phyloP scores from a whole-genome alignment of 2,888 invertebrate species.

The Limnephilus rhombicus region DNA sequence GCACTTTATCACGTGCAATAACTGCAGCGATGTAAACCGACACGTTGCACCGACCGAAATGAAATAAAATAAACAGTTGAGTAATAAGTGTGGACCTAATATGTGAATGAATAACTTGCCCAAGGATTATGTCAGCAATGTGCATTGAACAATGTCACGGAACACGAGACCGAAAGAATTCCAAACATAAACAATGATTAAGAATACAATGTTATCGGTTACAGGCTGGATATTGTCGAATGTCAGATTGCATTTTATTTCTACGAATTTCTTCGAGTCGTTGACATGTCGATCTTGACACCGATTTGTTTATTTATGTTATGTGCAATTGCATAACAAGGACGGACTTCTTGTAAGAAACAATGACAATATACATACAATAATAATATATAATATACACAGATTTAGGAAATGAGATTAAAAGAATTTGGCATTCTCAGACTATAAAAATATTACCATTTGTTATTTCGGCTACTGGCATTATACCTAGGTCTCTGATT shows the following conservation, averaged over 20 bases:
- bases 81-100: background rate
- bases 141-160: background rate
- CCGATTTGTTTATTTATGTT: background rate
- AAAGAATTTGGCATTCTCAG: too few species aligned
- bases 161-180: background rate
- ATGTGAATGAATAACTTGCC: background rate
- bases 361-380: too few species aligned
- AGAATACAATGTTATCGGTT: background rate
- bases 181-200: background rate
- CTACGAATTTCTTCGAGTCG: background rate
- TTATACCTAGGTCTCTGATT: too few species aligned
- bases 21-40: too few species aligned
- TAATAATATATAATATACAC: too few species aligned
- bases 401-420: too few species aligned
- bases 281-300: background rate
- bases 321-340: background rate
- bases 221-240: background rate
- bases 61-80: background rate
- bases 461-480: too few species aligned
- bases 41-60: background rate
- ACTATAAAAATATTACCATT: too few species aligned
- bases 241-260: background rate
- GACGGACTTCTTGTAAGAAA: too few species aligned
- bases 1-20: too few species aligned
- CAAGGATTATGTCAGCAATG: background rate